Base-by-base conservation (phyloP, 2,888 invertebrate species). In the Ashinkailepas kermadecensis region DNA sequence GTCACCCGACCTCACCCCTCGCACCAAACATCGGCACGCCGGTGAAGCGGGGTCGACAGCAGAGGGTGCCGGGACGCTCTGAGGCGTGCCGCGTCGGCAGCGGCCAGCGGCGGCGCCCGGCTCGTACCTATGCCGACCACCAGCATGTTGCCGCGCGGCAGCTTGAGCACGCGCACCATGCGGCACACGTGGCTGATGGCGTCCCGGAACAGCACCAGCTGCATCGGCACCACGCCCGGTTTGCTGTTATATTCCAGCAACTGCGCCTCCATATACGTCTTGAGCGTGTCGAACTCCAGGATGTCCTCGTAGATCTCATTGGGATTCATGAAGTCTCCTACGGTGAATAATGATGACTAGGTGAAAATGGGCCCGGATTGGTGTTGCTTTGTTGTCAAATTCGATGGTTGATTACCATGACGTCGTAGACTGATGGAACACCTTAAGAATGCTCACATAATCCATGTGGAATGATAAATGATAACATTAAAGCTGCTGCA, bases 141-240 rank as follows among this genome's bases (percentile, higher is more conserved):
- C 23, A 96, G 89, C 91, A 94, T 91, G 87, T 96, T 92, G 0
- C 96, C 95, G 18, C 94, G 89, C 0, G 93, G 94, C 86, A 91
- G 95, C 0, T 95, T 93, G 82, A 96, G 91, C 59, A 95, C 94
- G 78, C 96, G 90, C 56, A 93, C 92, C 83, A 96, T 93, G 84
- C 94, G 91, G 83, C 93, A 92, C 81, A 96, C 90, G 87, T 96
- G 95, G 85, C 95, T 93, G 78, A 96, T 92, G 15, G 95, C 95
- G 86, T 96, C 95, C 85, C 91, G 92, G 88, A 95, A 96, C 83
- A 96, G 90, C 11, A 96, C 95, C 83, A 96, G 88, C 87, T 95
- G 92, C 91, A 95, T 92, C 85, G 91, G 90, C 7, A 93, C 91
- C 56, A 93, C 92, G 1, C 95, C 94, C 0, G 94, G 93, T 15